Percentiles rank a stretch among this genome's conserved stretches.
phyloP scores from a whole-genome alignment of 2,888 invertebrate genomes.

The Elmis aenea region DNA sequence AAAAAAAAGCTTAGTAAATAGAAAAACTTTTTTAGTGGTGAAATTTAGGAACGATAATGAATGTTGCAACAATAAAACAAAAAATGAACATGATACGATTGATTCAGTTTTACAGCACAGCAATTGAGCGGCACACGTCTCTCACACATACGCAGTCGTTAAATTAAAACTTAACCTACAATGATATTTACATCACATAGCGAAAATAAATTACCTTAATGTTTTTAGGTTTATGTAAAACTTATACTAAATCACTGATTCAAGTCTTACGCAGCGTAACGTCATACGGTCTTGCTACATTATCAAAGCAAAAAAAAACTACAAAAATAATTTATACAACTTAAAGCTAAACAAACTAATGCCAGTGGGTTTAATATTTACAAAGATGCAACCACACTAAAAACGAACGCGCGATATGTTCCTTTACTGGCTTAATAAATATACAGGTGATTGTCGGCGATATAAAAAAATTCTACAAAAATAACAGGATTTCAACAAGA shows the following conservation, averaged over 20 bases:
- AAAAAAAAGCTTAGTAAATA: too few relatives aligned
- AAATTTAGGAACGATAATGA: background rate
- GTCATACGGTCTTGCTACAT: too few relatives aligned
- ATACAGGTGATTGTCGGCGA: constrained; percentile 18
- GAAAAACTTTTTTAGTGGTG: too few relatives aligned
- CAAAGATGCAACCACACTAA: constrained; percentile 43
- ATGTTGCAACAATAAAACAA: constrained; percentile 16
- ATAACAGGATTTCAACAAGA: constrained; percentile 23
- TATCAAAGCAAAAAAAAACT: too few relatives aligned
- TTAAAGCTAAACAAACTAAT: constrained; percentile 14
- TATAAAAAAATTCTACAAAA: constrained; percentile 26
- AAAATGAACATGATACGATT: constrained; percentile 8
- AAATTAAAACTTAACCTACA: constrained; percentile 29
- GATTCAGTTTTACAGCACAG: constrained; percentile 8
- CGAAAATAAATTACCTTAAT: constrained; percentile 35
- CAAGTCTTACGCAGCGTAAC: constrained; percentile 41
- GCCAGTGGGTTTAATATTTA: constrained; percentile 37
- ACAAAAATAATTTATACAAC: constrained; percentile 36
- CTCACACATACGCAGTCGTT: constrained; percentile 39
- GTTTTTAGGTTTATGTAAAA: constrained; percentile 32
- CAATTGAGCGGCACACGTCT: constrained; percentile 26
- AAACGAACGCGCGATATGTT: constrained; percentile 22
- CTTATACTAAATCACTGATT: constrained; percentile 45
- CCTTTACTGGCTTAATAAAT: constrained; percentile 33
- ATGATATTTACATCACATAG: constrained; percentile 43